A percentile compares a stretch with the other conserved stretches of the same genome.
Evolutionary conservation across 2,888 invertebrate species (phyloP).

Genomic region (Galerucella pusilla): DNA sequence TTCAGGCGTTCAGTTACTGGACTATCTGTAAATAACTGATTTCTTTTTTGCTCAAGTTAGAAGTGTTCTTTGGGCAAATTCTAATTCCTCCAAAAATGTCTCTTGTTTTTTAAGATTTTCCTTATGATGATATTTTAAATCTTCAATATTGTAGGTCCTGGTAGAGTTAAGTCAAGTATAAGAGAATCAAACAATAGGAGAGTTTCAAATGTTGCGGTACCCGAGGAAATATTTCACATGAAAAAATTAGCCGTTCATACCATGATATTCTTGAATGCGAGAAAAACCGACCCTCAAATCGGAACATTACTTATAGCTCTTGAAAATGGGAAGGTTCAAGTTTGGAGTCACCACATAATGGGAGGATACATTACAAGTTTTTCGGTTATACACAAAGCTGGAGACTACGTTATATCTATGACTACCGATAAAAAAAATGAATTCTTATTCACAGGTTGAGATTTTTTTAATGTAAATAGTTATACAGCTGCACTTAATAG

Average conservation of each 20-base stretch:
- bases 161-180: background rate
- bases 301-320: slow-evolving; percentile 79
- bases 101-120: too few relatives aligned
- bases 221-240: slow-evolving; percentile 63
- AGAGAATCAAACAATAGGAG: slow-evolving; percentile 54
- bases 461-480: background rate
- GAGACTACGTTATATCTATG: slow-evolving; percentile 76
- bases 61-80: too few relatives aligned
- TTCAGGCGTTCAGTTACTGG: too few relatives aligned
- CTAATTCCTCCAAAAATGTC: too few relatives aligned
- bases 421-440: slow-evolving; percentile 77
- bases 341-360: slow-evolving; percentile 81
- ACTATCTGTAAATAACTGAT: too few relatives aligned
- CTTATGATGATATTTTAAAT: too few relatives aligned
- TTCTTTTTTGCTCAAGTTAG: too few relatives aligned
- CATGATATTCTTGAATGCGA: slow-evolving; percentile 74
- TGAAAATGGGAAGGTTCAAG: slow-evolving; percentile 81
- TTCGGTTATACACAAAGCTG: slow-evolving; percentile 74
- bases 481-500: background rate
- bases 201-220: slow-evolving; percentile 65
- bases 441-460: slow-evolving; percentile 77
- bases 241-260: slow-evolving; percentile 72
- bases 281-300: slow-evolving; percentile 66
- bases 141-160: slow-evolving; percentile 19
- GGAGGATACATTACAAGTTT: slow-evolving; percentile 80